Evolutionary conservation across 2,113 vertebrate species (phyloP).

Genomic region (Riparia riparia): DNA sequence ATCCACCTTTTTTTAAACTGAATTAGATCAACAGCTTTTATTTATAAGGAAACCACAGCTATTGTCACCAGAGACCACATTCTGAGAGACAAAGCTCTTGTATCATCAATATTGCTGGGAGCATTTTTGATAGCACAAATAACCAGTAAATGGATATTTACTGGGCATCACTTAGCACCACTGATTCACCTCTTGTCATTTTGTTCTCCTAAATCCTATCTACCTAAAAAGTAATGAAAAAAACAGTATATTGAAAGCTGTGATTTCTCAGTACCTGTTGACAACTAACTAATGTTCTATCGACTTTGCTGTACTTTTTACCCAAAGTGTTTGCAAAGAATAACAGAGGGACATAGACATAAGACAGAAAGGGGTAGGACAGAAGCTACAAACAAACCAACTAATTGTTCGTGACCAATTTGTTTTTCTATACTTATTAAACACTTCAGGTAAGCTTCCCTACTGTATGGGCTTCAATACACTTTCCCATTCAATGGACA

Average conservation of each 20-base stretch:
- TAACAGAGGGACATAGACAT: background rate
- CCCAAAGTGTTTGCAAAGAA: background rate
- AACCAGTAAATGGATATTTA: background rate
- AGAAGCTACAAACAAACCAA: background rate
- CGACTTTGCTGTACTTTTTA: background rate
- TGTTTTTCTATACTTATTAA: background rate
- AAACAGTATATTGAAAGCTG: background rate
- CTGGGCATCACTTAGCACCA: background rate
- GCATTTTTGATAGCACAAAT: background rate
- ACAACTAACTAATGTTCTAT: background rate
- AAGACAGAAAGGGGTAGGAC: background rate
- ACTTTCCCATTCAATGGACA: background rate
- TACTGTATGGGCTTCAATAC: background rate
- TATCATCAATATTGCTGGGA: background rate
- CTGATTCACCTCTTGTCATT: background rate
- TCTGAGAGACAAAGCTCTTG: background rate
- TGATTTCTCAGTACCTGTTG: background rate
- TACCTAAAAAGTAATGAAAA: background rate
- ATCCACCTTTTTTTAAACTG: background rate
- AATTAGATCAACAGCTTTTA: background rate
- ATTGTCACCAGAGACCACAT: background rate
- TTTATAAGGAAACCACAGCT: background rate
- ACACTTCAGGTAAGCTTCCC: background rate
- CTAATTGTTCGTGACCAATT: background rate
- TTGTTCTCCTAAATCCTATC: background rate